phyloP scores from a whole-genome alignment of 2,888 invertebrate genomes.

The Melieria picta region DNA sequence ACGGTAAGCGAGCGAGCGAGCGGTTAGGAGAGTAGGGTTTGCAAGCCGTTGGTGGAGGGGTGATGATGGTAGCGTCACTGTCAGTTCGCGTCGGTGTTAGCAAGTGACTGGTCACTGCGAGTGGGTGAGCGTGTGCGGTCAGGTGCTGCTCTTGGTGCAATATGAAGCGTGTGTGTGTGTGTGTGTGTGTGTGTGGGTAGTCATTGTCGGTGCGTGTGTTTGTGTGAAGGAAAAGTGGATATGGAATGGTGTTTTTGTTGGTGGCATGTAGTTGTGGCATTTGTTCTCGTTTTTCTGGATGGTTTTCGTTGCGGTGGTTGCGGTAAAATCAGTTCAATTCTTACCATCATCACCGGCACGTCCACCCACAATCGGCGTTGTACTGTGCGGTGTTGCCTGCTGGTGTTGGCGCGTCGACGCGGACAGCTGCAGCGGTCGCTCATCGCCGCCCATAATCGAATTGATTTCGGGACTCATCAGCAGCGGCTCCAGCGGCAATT shows the following conservation, averaged over 20 bases:
- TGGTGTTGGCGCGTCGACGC: conserved; percentile 35
- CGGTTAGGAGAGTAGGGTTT: not conserved
- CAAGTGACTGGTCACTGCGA: no score
- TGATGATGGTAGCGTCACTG: no score
- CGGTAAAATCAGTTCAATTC: conserved; percentile 44
- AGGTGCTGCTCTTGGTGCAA: not conserved
- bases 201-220: conserved; percentile 33
- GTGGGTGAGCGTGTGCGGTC: not conserved
- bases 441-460: conserved; percentile 71
- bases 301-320: conserved; percentile 36
- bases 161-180: conserved; percentile 29
- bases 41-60: not conserved
- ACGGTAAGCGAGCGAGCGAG: conserved; percentile 9
- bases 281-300: conserved; percentile 29
- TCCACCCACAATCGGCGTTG: conserved; percentile 44
- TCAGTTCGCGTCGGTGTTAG: no score
- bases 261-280: conserved; percentile 32
- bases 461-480: conserved; percentile 75
- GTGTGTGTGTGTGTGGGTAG: not conserved
- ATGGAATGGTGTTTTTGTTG: conserved; percentile 10
- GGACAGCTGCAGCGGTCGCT: conserved; percentile 55
- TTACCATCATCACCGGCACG: conserved; percentile 54
- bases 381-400: conserved; percentile 38
- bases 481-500: conserved; percentile 65
- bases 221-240: conserved; percentile 29